Evolutionary conservation across 2,797 vertebrate species (phyloP).

Genomic region (Pipistrellus pygmaeus): DNA sequence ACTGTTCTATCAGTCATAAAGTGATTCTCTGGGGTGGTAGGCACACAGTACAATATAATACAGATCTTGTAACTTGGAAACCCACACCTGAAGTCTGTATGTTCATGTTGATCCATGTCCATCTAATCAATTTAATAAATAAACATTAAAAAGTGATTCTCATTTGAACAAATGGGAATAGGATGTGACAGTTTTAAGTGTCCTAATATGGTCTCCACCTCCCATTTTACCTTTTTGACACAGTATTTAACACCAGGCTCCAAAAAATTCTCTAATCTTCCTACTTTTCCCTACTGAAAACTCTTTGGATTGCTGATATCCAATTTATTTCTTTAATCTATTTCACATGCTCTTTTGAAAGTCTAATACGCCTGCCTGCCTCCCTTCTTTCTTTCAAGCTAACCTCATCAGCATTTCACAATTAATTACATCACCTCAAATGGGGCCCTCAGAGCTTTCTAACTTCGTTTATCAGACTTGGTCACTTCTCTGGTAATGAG

Average conservation of each 20-base stretch:
- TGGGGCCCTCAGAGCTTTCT: neutral
- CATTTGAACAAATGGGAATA: slow-evolving; percentile 22
- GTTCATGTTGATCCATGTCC: too few species aligned
- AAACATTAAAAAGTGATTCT: neutral
- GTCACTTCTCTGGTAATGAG: neutral
- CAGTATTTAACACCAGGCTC: neutral
- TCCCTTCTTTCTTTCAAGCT: neutral
- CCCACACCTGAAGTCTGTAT: too few species aligned
- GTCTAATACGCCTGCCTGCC: neutral
- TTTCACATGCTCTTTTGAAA: neutral
- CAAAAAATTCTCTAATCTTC: slow-evolving; percentile 19
- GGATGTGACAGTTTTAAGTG: neutral
- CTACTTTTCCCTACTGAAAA: neutral
- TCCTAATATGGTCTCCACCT: neutral
- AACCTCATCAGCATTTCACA: neutral
- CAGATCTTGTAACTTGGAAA: too few species aligned
- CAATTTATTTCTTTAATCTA: neutral
- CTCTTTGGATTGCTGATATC: neutral
- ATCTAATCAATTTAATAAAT: too few species aligned
- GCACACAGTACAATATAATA: too few species aligned
- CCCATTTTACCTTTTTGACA: neutral
- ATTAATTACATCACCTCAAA: neutral
- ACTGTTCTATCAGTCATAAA: neutral
- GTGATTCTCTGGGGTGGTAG: neutral
- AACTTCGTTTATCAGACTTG: neutral